Percentiles rank a stretch among this genome's conserved stretches.
Conservation (phyloP, 2,797 vertebrate species). For the Thaleichthys pacificus region DNA sequence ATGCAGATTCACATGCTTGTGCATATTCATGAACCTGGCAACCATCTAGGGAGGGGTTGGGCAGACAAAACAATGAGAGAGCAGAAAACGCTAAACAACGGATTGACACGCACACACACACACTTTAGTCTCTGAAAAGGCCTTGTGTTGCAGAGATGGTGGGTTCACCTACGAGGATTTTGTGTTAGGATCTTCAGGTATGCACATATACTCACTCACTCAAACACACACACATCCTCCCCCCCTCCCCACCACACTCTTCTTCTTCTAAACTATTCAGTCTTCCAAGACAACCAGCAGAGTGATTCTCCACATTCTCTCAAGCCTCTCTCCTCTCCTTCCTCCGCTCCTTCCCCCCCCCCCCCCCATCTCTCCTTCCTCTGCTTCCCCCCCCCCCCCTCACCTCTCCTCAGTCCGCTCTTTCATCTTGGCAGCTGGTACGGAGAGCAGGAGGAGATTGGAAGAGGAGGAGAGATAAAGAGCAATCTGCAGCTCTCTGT, state of each 20-base stretch:
- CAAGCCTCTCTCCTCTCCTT: not conserved
- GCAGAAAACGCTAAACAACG: constrained; percentile 4
- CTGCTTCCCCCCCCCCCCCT: constrained; percentile 21
- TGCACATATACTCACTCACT: not conserved
- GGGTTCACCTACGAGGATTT: too few relatives aligned
- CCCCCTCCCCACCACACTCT: not conserved
- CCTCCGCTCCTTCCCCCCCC: not conserved
- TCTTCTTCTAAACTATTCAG: not conserved
- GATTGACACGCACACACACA: not conserved
- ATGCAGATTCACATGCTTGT: constrained; percentile 38
- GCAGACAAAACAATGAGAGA: constrained; percentile 5
- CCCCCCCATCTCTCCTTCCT: too few relatives aligned
- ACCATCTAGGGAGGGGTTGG: not conserved
- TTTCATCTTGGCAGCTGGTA: constrained; percentile 57
- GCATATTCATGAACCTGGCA: constrained; percentile 42
- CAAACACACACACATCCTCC: not conserved
- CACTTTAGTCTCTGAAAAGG: not conserved
- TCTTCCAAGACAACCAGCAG: constrained; percentile 1
- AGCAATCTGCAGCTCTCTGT: constrained; percentile 33
- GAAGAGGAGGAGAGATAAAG: constrained; percentile 38
- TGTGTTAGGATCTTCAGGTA: not conserved
- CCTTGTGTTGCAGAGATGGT: not conserved
- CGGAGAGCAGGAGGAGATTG: constrained; percentile 38
- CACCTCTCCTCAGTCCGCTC: constrained; percentile 48
- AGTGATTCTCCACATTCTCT: not conserved